phyloP scores from a whole-genome alignment of 1,140 invertebrate species.

The Phenacoccus solenopsis region DNA sequence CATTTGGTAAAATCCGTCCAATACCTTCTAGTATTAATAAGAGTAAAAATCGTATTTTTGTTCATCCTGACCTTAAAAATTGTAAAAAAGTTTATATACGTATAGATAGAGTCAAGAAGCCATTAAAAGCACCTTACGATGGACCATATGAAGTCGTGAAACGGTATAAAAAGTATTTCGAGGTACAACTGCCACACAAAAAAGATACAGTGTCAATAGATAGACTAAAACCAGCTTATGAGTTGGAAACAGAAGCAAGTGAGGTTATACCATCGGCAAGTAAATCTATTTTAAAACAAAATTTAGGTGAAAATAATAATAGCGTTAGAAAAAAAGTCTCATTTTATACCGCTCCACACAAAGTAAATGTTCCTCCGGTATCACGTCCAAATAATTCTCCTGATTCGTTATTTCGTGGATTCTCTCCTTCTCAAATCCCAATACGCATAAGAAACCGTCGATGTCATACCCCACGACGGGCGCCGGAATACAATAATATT shows the following conservation, averaged over 20 bases:
- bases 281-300: too few relatives aligned
- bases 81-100: slow-evolving; percentile 26
- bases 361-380: too few relatives aligned
- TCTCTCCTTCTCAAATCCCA: too few relatives aligned
- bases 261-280: too few relatives aligned
- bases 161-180: slow-evolving; percentile 20
- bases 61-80: slow-evolving; percentile 22
- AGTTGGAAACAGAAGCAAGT: not conserved
- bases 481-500: too few relatives aligned
- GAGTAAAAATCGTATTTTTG: slow-evolving; percentile 18
- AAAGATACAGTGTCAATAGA: slow-evolving; percentile 21
- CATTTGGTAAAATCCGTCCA: not conserved
- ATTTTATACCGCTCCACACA: too few relatives aligned
- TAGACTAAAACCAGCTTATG: slow-evolving; percentile 25
- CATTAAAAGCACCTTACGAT: slow-evolving; percentile 22
- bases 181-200: slow-evolving; percentile 18
- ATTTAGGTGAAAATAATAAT: too few relatives aligned
- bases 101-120: slow-evolving; percentile 8
- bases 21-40: not conserved
- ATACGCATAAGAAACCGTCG: too few relatives aligned
- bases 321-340: too few relatives aligned
- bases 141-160: slow-evolving; percentile 24
- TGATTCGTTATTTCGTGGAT: too few relatives aligned
- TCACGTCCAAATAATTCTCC: too few relatives aligned
- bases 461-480: too few relatives aligned